These are phyloP conservation scores for Ariopsis seemanni DNA, from an alignment of 2,113 vertebrate genomes.

Conservation along the genomic window DNA sequence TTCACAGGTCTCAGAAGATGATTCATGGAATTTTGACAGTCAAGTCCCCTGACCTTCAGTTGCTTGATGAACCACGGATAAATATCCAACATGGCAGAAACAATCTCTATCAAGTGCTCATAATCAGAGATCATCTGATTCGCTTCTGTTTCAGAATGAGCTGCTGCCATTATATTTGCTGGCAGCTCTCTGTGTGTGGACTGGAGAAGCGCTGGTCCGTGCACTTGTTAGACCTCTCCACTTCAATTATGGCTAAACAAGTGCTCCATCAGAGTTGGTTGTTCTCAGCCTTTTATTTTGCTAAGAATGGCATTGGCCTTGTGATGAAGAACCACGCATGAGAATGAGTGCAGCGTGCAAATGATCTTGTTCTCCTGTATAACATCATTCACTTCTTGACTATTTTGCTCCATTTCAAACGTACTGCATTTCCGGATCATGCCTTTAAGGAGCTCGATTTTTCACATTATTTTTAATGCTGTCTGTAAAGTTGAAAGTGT, in stretches of 20 bases:
- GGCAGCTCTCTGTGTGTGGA: constrained; percentile 13
- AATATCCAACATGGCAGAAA: background rate
- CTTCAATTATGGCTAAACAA: constrained; percentile 39
- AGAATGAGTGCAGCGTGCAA: background rate
- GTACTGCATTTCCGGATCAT: too few species aligned
- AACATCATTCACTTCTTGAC: background rate
- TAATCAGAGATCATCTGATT: constrained; percentile 1
- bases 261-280: background rate
- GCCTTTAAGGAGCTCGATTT: background rate
- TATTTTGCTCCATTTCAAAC: background rate
- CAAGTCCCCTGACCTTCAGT: background rate
- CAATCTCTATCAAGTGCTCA: background rate
- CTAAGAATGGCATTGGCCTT: background rate
- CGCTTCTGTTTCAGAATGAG: constrained; percentile 14
- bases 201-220: constrained; percentile 3
- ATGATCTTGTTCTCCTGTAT: constrained; percentile 1
- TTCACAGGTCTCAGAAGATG: background rate
- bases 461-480: background rate
- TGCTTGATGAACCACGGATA: background rate
- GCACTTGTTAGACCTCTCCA: constrained; percentile 26
- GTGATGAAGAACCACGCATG: background rate
- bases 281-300: background rate
- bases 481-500: background rate
- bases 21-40: background rate
- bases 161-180: constrained; percentile 9